Evolutionary conservation across 2,797 vertebrate genomes (phyloP).

Genomic region (Poecilia wingei): DNA sequence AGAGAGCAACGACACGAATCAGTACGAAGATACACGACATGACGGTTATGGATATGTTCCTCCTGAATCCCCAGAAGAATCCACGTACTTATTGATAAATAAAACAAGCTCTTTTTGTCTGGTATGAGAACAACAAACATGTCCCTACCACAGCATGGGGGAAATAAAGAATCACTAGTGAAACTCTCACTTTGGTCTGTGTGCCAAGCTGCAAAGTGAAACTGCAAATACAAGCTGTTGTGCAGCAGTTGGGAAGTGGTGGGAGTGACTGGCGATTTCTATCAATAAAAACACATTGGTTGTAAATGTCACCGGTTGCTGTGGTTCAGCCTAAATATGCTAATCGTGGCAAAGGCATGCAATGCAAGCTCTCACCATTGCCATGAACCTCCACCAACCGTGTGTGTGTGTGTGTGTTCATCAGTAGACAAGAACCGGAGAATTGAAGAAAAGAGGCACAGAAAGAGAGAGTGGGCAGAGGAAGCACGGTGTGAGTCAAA

Average conservation of each 20-base stretch:
- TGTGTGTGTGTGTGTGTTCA: constrained; percentile 8
- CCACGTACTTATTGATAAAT: neutral
- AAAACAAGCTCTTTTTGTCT: neutral
- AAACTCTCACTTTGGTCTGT: constrained; percentile 29
- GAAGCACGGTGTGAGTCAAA: constrained; percentile 81
- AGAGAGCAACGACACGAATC: neutral
- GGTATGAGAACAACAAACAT: constrained; percentile 2
- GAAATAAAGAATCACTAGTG: constrained; percentile 3
- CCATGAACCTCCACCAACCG: constrained; percentile 18
- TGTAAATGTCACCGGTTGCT: constrained; percentile 68
- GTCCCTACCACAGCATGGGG: constrained; percentile 1
- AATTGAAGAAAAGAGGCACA: constrained; percentile 1
- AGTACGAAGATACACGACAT: neutral
- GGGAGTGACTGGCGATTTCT: constrained; percentile 62
- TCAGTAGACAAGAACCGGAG: constrained; percentile 7
- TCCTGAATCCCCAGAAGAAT: neutral
- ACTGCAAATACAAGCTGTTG: constrained; percentile 41
- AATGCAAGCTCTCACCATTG: constrained; percentile 22
- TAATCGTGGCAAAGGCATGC: constrained; percentile 30
- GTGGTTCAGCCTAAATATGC: constrained; percentile 46
- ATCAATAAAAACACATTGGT: constrained; percentile 56
- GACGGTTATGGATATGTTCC: neutral
- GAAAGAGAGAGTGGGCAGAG: constrained; percentile 73
- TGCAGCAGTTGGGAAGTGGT: constrained; percentile 65
- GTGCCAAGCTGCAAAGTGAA: constrained; percentile 50